Evolutionary conservation across 2,113 vertebrate genomes (phyloP).

Genomic region (Serinus canaria): DNA sequence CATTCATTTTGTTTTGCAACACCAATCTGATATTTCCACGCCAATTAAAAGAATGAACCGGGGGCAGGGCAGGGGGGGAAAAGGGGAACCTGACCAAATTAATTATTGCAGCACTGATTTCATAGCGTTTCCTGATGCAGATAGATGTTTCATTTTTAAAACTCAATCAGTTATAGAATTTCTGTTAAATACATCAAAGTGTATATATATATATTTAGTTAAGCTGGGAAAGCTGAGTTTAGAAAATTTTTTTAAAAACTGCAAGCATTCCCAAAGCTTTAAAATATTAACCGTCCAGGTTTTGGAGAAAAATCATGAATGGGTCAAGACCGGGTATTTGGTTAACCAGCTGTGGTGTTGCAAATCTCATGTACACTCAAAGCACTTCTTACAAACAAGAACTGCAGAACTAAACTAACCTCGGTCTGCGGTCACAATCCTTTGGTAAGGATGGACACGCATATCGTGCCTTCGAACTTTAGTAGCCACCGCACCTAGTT

Average conservation of each 20-base stretch:
- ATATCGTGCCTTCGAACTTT: constrained; percentile 99
- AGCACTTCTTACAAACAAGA: constrained; percentile 79
- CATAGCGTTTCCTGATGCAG: constrained; percentile 45
- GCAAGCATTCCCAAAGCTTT: constrained; percentile 21
- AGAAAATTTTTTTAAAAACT: background rate
- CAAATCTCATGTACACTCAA: constrained; percentile 77
- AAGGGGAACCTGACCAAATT: background rate
- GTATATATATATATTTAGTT: constrained; percentile 42
- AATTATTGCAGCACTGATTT: constrained; percentile 59
- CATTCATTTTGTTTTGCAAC: constrained; percentile 77
- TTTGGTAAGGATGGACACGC: constrained; percentile 99
- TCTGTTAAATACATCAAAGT: constrained; percentile 30
- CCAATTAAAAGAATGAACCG: constrained; percentile 54
- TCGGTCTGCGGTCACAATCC: constrained; percentile 99
- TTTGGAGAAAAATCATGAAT: constrained; percentile 18
- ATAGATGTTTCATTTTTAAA: constrained; percentile 25
- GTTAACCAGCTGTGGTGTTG: constrained; percentile 79
- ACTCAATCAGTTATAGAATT: constrained; percentile 17
- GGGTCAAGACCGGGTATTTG: constrained; percentile 39
- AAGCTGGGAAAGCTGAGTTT: constrained; percentile 48
- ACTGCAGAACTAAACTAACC: constrained; percentile 99
- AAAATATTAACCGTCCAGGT: background rate
- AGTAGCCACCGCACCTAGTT: constrained; percentile 99
- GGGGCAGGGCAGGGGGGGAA: background rate
- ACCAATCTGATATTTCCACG: constrained; percentile 72